Conservation (phyloP, 2,113 vertebrate genomes). For the Choloepus hoffmanni region DNA sequence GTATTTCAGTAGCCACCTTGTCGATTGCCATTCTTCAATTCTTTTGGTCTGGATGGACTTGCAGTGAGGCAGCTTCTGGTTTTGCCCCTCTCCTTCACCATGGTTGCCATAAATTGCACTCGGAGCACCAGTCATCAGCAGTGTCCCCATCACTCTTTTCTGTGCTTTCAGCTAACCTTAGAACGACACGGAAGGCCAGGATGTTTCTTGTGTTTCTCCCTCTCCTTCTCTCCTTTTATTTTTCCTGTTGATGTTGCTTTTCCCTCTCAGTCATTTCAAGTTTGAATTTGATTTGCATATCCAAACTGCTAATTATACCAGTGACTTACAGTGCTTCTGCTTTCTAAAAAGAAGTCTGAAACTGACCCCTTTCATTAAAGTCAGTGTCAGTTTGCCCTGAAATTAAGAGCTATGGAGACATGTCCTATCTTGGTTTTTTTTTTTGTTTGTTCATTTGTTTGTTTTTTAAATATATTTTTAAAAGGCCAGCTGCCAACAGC, state of each 20-base stretch:
- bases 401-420: slow-evolving; percentile 50
- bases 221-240: not conserved
- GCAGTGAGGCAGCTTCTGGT: not conserved
- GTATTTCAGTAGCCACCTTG: not conserved
- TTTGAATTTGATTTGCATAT: slow-evolving; percentile 73
- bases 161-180: not conserved
- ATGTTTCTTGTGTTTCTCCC: not conserved
- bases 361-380: slow-evolving; percentile 72
- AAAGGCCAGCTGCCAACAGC: slow-evolving; percentile 55
- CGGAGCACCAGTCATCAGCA: not conserved
- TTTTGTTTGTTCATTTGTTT: not conserved
- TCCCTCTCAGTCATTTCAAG: slow-evolving; percentile 70
- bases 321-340: slow-evolving; percentile 62
- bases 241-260: slow-evolving; percentile 59
- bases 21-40: not conserved
- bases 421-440: not conserved
- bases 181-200: not conserved
- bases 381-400: slow-evolving; percentile 57
- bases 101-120: not conserved
- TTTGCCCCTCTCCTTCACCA: not conserved
- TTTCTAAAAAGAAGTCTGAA: slow-evolving; percentile 73
- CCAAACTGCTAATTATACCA: slow-evolving; percentile 73
- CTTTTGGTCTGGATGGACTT: not conserved
- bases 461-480: slow-evolving; percentile 44
- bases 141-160: not conserved